Evolutionary conservation across 2,888 invertebrate genomes (phyloP), one percentile per base, ranked within the genome.

Genomic region (Dryococelus australis): DNA sequence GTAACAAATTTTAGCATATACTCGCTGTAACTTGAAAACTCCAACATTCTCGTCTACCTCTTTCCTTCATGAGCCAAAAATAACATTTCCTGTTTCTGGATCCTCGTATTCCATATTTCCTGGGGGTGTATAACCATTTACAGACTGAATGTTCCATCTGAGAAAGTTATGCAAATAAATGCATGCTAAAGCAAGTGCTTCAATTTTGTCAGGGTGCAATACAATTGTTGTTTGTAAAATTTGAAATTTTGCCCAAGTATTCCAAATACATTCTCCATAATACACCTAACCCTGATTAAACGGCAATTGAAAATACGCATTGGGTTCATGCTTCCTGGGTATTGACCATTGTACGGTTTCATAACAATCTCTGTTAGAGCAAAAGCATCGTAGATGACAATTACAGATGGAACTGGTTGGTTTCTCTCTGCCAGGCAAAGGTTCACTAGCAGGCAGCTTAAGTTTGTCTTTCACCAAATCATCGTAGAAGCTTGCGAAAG

Each of bases 401-500:
- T 27, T 9, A 84, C 84, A 86, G 87, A 88, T 51, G 88, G 87
- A 20, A 16, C 87, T 27, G 16, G n/a, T n/a, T n/a, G n/a, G 24
- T 43, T 78, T 78, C 51, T 85, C n/a, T n/a, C n/a, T n/a, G n/a
- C n/a, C n/a, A n/a, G n/a, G n/a, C n/a, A n/a, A n/a, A n/a, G n/a
- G n/a, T 26, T 86, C 87, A 84, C 88, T 87, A 86, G 87, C 88
- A 79, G 90, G 90, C 85, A 90, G 87, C 43, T 89, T 47, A 84
- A 90, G 87, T 86, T 86, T 87, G 51, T 86, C 85, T 80, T 84
- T 87, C n/a, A 78, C 43, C 86, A 90, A 53, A 87, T 87, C 89
- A 87, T 88, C 88, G 80, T 89, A 89, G 85, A 91, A 88, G 24
- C 65, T 26, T 35, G 87, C 89, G 88, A n/a, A n/a, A n/a, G n/a